Percentiles rank a stretch among this genome's conserved stretches.
Conservation (phyloP, 2,113 vertebrate species). For the Lipophrys pholis region DNA sequence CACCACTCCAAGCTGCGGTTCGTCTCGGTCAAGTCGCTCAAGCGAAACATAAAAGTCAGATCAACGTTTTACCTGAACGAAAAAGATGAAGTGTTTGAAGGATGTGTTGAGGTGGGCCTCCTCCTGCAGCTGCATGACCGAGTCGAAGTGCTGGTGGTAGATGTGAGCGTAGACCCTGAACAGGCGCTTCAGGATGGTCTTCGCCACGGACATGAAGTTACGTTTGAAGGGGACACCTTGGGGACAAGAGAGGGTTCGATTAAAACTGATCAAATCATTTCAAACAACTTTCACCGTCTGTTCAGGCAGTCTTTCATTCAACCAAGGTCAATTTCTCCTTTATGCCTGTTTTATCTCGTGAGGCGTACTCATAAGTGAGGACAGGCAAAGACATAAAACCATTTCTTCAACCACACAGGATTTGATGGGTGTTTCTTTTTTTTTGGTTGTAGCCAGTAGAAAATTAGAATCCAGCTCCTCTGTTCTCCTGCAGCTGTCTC, state of each 20-base stretch:
- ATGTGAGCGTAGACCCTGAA: slow-evolving; percentile 97
- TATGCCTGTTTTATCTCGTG: too few species aligned
- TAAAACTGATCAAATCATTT: too few species aligned
- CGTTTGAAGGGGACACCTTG: slow-evolving; percentile 94
- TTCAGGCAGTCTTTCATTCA: too few species aligned
- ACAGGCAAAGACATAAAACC: too few species aligned
- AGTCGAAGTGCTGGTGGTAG: slow-evolving; percentile 98
- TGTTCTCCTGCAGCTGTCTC: slow-evolving; percentile 16
- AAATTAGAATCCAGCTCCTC: neutral
- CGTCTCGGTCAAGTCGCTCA: neutral
- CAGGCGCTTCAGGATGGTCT: slow-evolving; percentile 97
- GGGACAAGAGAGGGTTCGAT: neutral
- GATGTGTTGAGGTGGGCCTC: slow-evolving; percentile 98
- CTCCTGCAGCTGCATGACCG: slow-evolving; percentile 96
- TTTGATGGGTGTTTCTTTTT: neutral
- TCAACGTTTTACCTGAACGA: slow-evolving; percentile 88
- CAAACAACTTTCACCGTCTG: too few species aligned
- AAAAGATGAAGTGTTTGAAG: slow-evolving; percentile 99
- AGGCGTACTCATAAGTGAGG: too few species aligned
- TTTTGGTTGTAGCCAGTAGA: neutral
- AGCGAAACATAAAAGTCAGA: neutral
- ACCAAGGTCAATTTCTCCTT: too few species aligned
- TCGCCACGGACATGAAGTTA: slow-evolving; percentile 97
- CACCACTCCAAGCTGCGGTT: neutral
- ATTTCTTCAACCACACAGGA: too few species aligned